Evolutionary conservation across 2,888 invertebrate genomes (phyloP), one percentile per base, ranked within the genome.

Genomic region (Eupithecia dodoneata): DNA sequence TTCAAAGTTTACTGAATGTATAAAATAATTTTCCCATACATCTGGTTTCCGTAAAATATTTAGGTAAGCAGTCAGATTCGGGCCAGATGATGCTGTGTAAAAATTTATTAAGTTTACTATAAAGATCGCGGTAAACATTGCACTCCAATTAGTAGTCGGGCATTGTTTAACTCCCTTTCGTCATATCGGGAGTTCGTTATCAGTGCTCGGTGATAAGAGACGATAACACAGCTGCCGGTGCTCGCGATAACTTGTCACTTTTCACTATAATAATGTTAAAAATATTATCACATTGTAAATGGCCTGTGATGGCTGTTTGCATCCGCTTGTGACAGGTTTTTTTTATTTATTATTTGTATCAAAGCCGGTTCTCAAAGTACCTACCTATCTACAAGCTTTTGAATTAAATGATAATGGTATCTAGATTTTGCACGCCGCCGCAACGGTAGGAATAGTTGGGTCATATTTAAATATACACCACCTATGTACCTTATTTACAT

Each of bases 211-310:
- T 70, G 93, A 93, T 93, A 93, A 91, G 84, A 78, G 81, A 79
- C 84, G 93, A 94, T 92, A 93, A 83, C 87, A 82, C 88, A 87
- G 90, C 92, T 90, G 92, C 91, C 92, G 89, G 88, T 90, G 90
- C 88, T 84, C 84, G 88, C 88, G 92, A 93, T 92, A 92, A 88
- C 88, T 84, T 87, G 87, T 87, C 91, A 87, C 86, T 90, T 91
- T 93, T 85, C 87, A 87, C 86, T 86, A 75, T 74, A 84, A 78
- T 72, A 77, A 71, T 81, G 79, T 86, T 85, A 83, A 82, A 85
- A 83, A 81, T 82, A 80, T 79, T 82, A 77, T 77, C 69, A 67
- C 73, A 72, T 76, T 78, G 72, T 70, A 79, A 80, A 75, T 76
- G 67, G 71, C 55, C 72, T 49, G 59, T 65, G 65, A 52, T 52